Evolutionary conservation across 2,888 invertebrate species (phyloP), one percentile per base, ranked within the genome.

Genomic region (Perdita meconis): DNA sequence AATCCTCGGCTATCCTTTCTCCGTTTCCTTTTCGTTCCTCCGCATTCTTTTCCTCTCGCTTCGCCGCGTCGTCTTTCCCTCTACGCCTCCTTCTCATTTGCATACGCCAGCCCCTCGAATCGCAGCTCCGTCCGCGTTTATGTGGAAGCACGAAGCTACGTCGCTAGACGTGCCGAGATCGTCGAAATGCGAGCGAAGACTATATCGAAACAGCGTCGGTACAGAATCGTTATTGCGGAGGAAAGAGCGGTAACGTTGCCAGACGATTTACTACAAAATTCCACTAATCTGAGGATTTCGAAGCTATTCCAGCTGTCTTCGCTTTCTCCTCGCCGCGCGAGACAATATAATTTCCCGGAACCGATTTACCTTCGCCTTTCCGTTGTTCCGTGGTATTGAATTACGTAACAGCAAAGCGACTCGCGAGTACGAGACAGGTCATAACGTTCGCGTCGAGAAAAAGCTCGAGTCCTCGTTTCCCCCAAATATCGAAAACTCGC

Each of bases 161-260:
- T 78, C 53, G 65, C 66, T 61, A 68, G 51, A 50, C 74, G 50
- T 67, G 65, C 47, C 76, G 61, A 70, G 74, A 75, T 77, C 74
- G 74, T 83, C 69, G 64, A 38, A 74, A 67, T 78, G 67, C 68
- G 55, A 56, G 42, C 56, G 67, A 22, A 38, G 66, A 61, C 78
- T 81, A 65, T 79, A 70, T 79, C 73, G 80, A 83, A 79, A 73
- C 77, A 76, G 70, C 79, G 66, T 40, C 76, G 75, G 73, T 68
- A 76, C 71, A 80, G 82, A 87, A 86, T 82, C 83, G 83, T 86
- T 87, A 85, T 86, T 84, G 82, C 74, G 76, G 69, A 75, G 47
- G 55, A 44, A 36, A 53, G 55, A 64, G 68, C 59, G 51, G 8
- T n/a, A 30, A 61, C 68, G 60, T 30, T 44, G 67, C 53, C 61